Evolutionary conservation across 2,797 vertebrate genomes (phyloP), one percentile per base, ranked within the genome.

Genomic region (Microchirus variegatus): DNA sequence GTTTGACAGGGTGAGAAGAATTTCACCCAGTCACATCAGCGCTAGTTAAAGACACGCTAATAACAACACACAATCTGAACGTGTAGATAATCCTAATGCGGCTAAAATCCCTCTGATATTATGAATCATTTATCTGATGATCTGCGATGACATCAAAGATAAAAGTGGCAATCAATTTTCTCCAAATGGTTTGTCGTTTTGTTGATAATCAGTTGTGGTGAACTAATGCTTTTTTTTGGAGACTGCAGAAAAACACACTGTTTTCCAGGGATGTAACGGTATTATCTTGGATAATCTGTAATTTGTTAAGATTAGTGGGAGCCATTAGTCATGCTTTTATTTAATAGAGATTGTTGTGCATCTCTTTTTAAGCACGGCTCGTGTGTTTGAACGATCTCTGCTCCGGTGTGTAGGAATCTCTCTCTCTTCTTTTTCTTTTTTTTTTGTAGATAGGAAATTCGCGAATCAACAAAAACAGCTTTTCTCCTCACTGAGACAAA

Each of bases 281-380:
- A 83, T 91, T 90, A 91, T 88, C 85, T 77, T 43, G 73, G 87
- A 86, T 91, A 90, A 92, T 91, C 89, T 87, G 71, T 84, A 75
- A 89, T 84, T 82, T 68, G 59, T 55, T 43, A 60, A 83, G 89
- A 89, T 89, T 91, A 88, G 55, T 54, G 65, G 75, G 77, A 71
- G 76, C 78, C 68, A 53, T 91, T 90, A 87, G 83, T 88, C 88
- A 90, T 80, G 86, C 82, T 83, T 67, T 71, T 77, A 88, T 78
- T 89, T 80, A 75, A 65, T 49, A 50, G 63, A 80, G 77, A 82
- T 67, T 70, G 75, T 63, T 77, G 83, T 58, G 64, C 59, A 66
- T 81, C 71, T 80, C 48, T 68, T 80, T 86, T 81, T 79, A 71
- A 70, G 79, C 73, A 50, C 47, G 52, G 62, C 66, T 78, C 44